These are phyloP conservation scores for Pollenia griseotomentosa DNA, from an alignment of 2,888 invertebrate genomes.

Conservation along the genomic window DNA sequence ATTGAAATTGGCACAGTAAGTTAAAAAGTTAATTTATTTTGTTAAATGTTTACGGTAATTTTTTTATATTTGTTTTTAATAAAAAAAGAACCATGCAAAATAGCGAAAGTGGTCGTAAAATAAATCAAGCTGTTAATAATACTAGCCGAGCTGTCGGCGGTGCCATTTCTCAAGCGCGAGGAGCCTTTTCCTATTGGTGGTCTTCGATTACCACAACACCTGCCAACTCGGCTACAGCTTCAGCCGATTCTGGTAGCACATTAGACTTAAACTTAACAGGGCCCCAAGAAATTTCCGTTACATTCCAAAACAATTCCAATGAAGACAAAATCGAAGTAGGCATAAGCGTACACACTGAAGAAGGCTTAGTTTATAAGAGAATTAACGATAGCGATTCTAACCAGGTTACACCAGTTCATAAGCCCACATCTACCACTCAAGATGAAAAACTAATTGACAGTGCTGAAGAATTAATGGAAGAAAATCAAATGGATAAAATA, in stretches of 20 bases:
- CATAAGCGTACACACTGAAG: constrained; percentile 79
- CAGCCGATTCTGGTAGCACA: constrained; percentile 44
- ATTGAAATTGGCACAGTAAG: constrained; percentile 94
- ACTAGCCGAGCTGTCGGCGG: constrained; percentile 96
- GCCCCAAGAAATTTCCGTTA: constrained; percentile 78
- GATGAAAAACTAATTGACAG: constrained; percentile 77
- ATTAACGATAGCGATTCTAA: constrained; percentile 36
- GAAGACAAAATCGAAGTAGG: constrained; percentile 77
- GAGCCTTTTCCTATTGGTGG: constrained; percentile 95
- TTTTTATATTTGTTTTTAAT: constrained; percentile 75
- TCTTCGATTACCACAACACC: constrained; percentile 88
- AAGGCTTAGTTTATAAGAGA: constrained; percentile 51
- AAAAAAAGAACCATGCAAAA: constrained; percentile 94
- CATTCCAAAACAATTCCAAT: constrained; percentile 80
- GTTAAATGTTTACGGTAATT: neutral
- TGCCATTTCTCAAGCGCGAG: constrained; percentile 93
- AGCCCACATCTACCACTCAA: constrained; percentile 28
- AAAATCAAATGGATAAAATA: constrained; percentile 57
- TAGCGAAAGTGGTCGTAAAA: constrained; percentile 95
- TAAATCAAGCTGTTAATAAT: constrained; percentile 95
- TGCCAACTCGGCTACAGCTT: constrained; percentile 40
- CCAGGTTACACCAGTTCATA: constrained; percentile 3
- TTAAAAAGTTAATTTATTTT: constrained; percentile 74
- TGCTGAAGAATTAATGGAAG: constrained; percentile 78
- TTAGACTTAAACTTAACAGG: constrained; percentile 28